phyloP scores from a whole-genome alignment of 2,888 invertebrate genomes.

The Acrobasis consociella region DNA sequence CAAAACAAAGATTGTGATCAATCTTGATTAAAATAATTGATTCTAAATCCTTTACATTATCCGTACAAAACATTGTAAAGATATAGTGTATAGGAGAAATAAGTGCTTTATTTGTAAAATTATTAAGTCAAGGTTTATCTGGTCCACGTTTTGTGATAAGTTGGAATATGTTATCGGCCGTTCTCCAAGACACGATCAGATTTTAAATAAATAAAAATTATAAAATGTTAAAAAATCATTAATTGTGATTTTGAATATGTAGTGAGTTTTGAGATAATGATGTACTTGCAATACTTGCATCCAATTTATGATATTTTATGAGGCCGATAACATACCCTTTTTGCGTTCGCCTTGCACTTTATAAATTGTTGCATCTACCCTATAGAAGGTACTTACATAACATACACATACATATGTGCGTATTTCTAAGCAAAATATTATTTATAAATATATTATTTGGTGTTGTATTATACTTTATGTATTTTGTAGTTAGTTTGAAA shows the following conservation, averaged over 20 bases:
- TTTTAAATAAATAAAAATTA: background rate
- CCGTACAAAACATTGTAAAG: too few relatives aligned
- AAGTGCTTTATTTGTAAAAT: too few relatives aligned
- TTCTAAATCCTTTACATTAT: too few relatives aligned
- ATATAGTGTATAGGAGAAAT: too few relatives aligned
- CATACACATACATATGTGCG: background rate
- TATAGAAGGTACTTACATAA: background rate
- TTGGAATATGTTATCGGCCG: background rate
- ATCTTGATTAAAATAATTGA: background rate
- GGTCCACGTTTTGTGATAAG: slow-evolving; percentile 1
- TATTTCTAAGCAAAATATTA: background rate
- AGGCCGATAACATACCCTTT: background rate
- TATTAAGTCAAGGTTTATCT: background rate
- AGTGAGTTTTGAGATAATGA: too few relatives aligned
- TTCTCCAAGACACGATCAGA: background rate
- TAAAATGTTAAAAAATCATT: too few relatives aligned
- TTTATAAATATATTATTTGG: background rate
- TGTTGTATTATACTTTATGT: slow-evolving; percentile 6
- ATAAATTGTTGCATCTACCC: background rate
- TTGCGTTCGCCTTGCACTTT: background rate
- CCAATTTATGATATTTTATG: too few relatives aligned
- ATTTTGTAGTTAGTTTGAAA: background rate
- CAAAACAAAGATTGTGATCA: background rate
- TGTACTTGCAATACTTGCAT: too few relatives aligned
- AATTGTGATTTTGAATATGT: too few relatives aligned